Base-by-base conservation (phyloP, 2,797 vertebrate genomes). In the Dallia pectoralis region DNA sequence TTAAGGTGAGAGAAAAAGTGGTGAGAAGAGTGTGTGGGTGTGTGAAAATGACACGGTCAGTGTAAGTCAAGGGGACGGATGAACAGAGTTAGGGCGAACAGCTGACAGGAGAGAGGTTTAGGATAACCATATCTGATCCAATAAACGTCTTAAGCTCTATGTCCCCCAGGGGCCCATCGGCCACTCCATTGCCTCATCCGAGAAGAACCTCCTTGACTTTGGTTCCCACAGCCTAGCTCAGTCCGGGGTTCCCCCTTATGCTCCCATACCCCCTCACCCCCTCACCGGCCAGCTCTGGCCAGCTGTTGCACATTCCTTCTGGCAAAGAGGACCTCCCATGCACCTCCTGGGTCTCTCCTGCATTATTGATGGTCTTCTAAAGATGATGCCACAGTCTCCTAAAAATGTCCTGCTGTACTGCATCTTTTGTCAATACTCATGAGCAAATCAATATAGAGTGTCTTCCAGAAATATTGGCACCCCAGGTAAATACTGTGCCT, bases 201-300 rank as follows among this genome's bases (percentile, higher is more conserved):
- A 69, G 80, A 83, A 89, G 87, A 86, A 77, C 78, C 81, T 30
- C 77, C 81, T 79, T 51, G 67, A 86, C 83, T 77, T 81, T 67
- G 77, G 76, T 88, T 91, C 90, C 85, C 90, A 92, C 87, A 88
- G 44, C 40, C 44, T 27, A 44, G 82, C 80, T 64, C 6, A n/a
- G 48, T 74, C 85, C 82, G 14, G 79, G 49, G 74, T 85, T 73
- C 82, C 36, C 86, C 12, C 81, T 77, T 77, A 75, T 84, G 76
- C 16, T 67, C 59, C 76, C 59, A 70, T 72, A 12, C 33, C 19
- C 36, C 33, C 61, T 73, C 77, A 74, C 79, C 73, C 73, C 79
- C 81, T 44, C 36, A 40, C 53, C 73, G 77, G 83, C 82, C 80
- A 19, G 15, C 25, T 61, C 82, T 78, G 33, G 84, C 88, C 88